These are phyloP conservation scores for Drosophila neocordata DNA, from an alignment of 1,140 invertebrate genomes.

Conservation along the genomic window DNA sequence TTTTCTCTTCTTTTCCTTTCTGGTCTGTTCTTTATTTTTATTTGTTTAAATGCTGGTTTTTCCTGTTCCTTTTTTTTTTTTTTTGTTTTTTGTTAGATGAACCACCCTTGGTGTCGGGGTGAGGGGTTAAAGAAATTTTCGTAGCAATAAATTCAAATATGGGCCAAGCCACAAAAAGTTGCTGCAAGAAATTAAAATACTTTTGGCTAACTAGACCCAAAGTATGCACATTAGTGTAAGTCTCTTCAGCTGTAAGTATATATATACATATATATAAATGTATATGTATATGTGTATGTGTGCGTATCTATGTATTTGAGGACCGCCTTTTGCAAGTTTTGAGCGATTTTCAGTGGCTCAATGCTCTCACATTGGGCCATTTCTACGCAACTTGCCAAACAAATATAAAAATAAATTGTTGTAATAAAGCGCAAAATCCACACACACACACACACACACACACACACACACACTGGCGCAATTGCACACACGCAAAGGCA, in stretches of 20 bases:
- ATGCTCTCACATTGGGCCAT: conserved; percentile 63
- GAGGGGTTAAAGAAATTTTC: not conserved
- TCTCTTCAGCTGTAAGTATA: conserved; percentile 4
- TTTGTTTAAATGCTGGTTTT: no score
- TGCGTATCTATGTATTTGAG: conserved; percentile 5
- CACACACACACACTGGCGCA: conserved; percentile 3
- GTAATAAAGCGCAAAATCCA: conserved; percentile 58
- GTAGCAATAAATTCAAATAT: conserved; percentile 45
- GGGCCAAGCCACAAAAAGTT: conserved; percentile 51
- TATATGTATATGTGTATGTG: conserved; percentile 13
- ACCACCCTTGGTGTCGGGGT: no score
- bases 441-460: conserved; percentile 34
- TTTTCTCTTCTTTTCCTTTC: not conserved
- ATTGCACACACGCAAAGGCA: conserved; percentile 20
- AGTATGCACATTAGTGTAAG: conserved; percentile 63
- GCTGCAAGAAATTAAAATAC: conserved; percentile 61
- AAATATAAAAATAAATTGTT: conserved; percentile 82
- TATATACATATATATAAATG: conserved; percentile 4
- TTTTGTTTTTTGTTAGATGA: no score
- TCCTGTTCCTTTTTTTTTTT: no score
- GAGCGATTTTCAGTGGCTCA: conserved; percentile 67
- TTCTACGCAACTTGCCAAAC: conserved; percentile 78
- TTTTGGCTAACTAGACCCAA: conserved; percentile 61
- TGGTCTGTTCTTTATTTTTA: no score
- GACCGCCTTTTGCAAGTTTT: conserved; percentile 52